Evolutionary conservation across 2,113 vertebrate genomes (phyloP), one percentile per base, ranked within the genome.

Genomic region (Gnathonemus echidnorhynchus): DNA sequence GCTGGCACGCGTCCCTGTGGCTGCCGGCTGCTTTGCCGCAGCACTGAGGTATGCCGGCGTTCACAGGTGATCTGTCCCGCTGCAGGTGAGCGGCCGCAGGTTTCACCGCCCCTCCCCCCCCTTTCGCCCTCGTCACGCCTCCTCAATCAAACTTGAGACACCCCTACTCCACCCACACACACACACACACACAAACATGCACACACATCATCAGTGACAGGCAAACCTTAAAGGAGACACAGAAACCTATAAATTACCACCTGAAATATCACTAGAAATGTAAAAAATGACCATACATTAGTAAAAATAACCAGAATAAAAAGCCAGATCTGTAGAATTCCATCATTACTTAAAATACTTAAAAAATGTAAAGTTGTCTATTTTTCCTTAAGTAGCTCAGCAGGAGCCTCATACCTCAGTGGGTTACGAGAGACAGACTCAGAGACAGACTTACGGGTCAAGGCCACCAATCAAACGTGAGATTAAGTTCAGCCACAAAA

Each of bases 61-160:
- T 83, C 66, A n/a, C 90, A 90, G 86, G 86, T 88, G 86, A 80
- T n/a, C 66, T n/a, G 83, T 46, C 83, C 31, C 13, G 2, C 66
- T 89, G 66, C 13, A 89, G 70, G 70, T 83, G 88, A 84, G 74
- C 35, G 17, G 52, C 56, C 15, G 46, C 80, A n/a, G 89, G 52
- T 85, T 48, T 56, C 9, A 35, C 35, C 19, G 5, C 66, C 46
- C 21, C 31, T 11, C n/a, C 31, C 21, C 1, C 24, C 27, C 42
- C 10, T 11, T 21, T 4, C 49, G 0, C 11, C 31, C 21, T 52
- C 56, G 35, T 24, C 89, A 86, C 89, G 42, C 89, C 89, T 86
- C 5, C 42, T 56, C 31, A 17, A 62, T 24, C 80, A 85, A 42
- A 58, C 90, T 49, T 56, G 24, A 88, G 49, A 84, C 74, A 88